Percentiles rank a stretch among this genome's conserved stretches.
These are phyloP conservation scores for Cyclina sinensis DNA, from an alignment of 1,140 invertebrate species.

Conservation along the genomic window DNA sequence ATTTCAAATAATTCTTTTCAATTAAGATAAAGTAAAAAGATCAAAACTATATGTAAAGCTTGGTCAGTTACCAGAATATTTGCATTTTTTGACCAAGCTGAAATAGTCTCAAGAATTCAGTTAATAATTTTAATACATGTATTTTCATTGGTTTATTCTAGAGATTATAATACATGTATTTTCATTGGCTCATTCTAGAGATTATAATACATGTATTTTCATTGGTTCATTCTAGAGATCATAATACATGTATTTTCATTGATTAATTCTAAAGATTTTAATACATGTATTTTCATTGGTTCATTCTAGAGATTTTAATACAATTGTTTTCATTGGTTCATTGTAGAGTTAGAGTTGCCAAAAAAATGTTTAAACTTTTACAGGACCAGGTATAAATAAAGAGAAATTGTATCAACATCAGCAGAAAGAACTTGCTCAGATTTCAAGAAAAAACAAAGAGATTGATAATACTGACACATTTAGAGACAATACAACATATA, in stretches of 20 bases:
- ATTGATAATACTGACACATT: neutral
- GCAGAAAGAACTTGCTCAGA: neutral
- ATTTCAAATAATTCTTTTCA: too few species aligned
- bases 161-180: too few species aligned
- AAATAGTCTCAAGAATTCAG: too few species aligned
- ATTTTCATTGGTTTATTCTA: too few species aligned
- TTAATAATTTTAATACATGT: too few species aligned
- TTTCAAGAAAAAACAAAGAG: neutral
- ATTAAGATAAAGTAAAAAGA: too few species aligned
- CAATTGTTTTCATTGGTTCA: neutral
- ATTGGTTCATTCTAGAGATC: too few species aligned
- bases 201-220: too few species aligned
- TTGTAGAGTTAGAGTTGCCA: neutral
- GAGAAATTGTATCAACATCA: conserved; percentile 78
- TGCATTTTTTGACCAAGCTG: too few species aligned
- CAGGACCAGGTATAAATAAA: conserved; percentile 84
- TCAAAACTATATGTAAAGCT: too few species aligned
- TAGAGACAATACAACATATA: neutral
- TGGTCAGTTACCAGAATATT: too few species aligned
- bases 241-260: neutral
- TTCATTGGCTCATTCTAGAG: too few species aligned
- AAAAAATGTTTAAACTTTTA: conserved; percentile 38
- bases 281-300: neutral
- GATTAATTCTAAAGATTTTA: neutral
- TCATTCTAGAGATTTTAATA: neutral